Conservation (phyloP, 2,888 invertebrate genomes). For the Apamea anceps region DNA sequence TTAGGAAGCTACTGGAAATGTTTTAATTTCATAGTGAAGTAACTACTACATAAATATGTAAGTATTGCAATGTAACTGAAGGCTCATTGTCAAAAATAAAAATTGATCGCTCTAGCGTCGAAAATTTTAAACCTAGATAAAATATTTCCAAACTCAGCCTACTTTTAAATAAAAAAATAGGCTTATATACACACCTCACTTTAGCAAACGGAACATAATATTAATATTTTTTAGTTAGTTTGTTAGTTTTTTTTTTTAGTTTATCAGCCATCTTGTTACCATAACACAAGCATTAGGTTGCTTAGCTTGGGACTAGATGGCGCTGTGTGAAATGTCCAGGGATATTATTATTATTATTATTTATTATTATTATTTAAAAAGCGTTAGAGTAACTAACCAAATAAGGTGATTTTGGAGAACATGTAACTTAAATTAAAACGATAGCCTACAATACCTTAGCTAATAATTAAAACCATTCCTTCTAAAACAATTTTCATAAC, state of each 20-base stretch:
- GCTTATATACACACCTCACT: not conserved
- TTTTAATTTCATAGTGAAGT: not conserved
- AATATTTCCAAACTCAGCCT: not conserved
- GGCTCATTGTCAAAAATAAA: not conserved
- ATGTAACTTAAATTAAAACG: not conserved
- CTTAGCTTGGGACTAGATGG: too few species aligned
- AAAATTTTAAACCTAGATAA: not conserved
- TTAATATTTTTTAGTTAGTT: too few species aligned
- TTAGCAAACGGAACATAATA: not conserved
- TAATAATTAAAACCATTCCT: slow-evolving; percentile 2
- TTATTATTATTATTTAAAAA: too few species aligned
- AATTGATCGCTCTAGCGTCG: not conserved
- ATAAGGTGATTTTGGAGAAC: not conserved
- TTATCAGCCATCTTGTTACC: too few species aligned
- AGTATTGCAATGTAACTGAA: not conserved
- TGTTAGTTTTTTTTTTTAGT: too few species aligned
- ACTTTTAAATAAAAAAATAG: not conserved
- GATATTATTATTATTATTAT: too few species aligned
- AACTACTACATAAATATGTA: not conserved
- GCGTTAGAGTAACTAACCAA: not conserved
- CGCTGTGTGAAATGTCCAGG: too few species aligned
- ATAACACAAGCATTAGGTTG: too few species aligned
- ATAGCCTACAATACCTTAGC: not conserved
- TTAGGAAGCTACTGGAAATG: not conserved
- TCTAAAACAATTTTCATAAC: slow-evolving; percentile 7